Percentiles rank a stretch among this genome's conserved stretches.
Evolutionary conservation across 2,888 invertebrate genomes (phyloP).

Genomic region (Xestia ashworthii): DNA sequence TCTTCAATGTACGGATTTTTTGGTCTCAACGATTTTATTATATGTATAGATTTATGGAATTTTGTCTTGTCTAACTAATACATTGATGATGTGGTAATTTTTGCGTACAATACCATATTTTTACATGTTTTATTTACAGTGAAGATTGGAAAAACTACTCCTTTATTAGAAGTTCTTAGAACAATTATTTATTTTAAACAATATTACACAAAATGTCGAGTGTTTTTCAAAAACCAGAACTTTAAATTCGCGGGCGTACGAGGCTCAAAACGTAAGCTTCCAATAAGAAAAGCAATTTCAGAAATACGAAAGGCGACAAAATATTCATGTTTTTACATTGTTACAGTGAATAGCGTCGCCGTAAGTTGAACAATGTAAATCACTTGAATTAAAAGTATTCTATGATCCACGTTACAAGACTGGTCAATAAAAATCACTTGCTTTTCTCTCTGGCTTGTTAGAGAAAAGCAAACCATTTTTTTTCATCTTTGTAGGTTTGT

Average conservation of each 20-base stretch:
- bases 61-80: not conserved
- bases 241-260: slow-evolving; percentile 33
- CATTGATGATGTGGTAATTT: not conserved
- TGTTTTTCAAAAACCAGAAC: slow-evolving; percentile 2
- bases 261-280: slow-evolving; percentile 42
- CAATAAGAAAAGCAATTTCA: slow-evolving; percentile 57
- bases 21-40: too few relatives aligned
- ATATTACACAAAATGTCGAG: not conserved
- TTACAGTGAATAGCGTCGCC: slow-evolving; percentile 24
- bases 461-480: too few relatives aligned
- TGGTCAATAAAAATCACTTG: not conserved
- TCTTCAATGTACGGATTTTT: too few relatives aligned
- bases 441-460: too few relatives aligned
- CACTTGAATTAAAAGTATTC: slow-evolving; percentile 35
- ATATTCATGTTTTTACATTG: slow-evolving; percentile 35
- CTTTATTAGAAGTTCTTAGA: too few relatives aligned
- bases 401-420: not conserved
- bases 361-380: slow-evolving; percentile 28
- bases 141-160: not conserved
- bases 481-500: not conserved
- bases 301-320: slow-evolving; percentile 44
- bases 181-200: not conserved
- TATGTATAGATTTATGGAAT: not conserved
- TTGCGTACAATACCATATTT: not conserved
- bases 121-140: not conserved